Evolutionary conservation across 2,797 vertebrate genomes (phyloP), one percentile per base, ranked within the genome.

Genomic region (Sciaenops ocellatus): DNA sequence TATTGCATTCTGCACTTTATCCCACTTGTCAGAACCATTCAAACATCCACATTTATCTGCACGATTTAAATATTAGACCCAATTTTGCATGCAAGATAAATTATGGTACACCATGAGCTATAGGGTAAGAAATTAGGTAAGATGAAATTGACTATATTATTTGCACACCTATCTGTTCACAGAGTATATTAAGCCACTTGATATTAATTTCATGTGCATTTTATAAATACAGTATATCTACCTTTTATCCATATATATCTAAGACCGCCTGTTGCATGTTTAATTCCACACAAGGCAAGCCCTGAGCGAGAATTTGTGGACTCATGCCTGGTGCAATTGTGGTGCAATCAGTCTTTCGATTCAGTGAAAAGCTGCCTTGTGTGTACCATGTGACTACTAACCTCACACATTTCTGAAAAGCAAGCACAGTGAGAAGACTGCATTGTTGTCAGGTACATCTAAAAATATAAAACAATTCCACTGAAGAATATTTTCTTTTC

Each of bases 321-420:
- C 74, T 72, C 41, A 22, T 66, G 84, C 89, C 84, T 73, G 72
- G 56, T 73, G 70, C 86, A 86, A 79, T 88, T 85, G 41, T 64
- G 26, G 44, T 69, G 52, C 79, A 92, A 92, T 92, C 86, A 86
- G 70, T 92, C 84, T 84, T 69, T 83, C 30, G 56, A 41, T 84
- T 87, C 76, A 61, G 61, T 5, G 4, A 79, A 60, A 79, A 66
- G 67, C 78, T 73, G 70, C 76, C 60, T 55, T 51, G 52, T 78
- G 52, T 83, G 73, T 73, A 83, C 79, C 46, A 78, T 80, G 73
- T 82, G 73, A 89, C 55, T 62, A 57, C 76, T 73, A 62, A 83
- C 20, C 69, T 86, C 41, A 11, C 38, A 72, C 46, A 71, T 41
- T 22, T 41, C 15, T 20, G 46, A 59, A 80, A 50, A 55, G 12